Base-by-base conservation (phyloP, 2,888 invertebrate species). In the Drosophila setosimentum region DNA sequence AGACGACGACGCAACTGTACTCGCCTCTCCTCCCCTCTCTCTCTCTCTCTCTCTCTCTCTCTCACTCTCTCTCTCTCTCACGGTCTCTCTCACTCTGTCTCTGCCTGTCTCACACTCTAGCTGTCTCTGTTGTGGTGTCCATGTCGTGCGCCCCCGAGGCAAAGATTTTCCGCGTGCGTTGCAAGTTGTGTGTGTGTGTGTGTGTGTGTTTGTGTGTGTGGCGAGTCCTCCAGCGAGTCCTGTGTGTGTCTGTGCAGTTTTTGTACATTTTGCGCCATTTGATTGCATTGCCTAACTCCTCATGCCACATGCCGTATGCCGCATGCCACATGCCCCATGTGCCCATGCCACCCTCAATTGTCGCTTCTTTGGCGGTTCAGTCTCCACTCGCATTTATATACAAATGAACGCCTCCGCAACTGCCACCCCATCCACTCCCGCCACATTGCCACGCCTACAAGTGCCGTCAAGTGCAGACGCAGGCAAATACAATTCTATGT, bases 141-240 rank as follows among this genome's bases (percentile, higher is more conserved):
- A 57, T 76, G 77, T 69, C 76, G 63, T 66, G 67, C 74, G 61
- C 73, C 72, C 83, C 59, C 60, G 57, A 72, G 88, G 86, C 83
- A 90, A 79, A 90, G 90, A 88, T 90, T 87, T 87, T 87, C 88
- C 90, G 86, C 86, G 86, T 90, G 86, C 90, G 86, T 86, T 86
- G 90, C 86, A 90, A 85, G 80, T 90, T 90, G 55, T 55, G 50
- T 50, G 18, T 68, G 16, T 58, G 68, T 54, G 21, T 65, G 58
- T 58, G 66, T 73, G 33, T 64, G 42, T 57, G 50, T 18, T 37
- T 60, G 40, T 66, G 48, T 42, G 37, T 59, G 27, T 42, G 45
- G 53, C 35, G 61, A 68, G 64, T 71, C 49, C 45, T 45, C 45
- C 16, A 45, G 45, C 45, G 45, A 45, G 45, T 45, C 45, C 45